A percentile compares a stretch with the other conserved stretches of the same genome.
phyloP scores from a whole-genome alignment of 2,888 invertebrate genomes.

The Tinea semifulvella region DNA sequence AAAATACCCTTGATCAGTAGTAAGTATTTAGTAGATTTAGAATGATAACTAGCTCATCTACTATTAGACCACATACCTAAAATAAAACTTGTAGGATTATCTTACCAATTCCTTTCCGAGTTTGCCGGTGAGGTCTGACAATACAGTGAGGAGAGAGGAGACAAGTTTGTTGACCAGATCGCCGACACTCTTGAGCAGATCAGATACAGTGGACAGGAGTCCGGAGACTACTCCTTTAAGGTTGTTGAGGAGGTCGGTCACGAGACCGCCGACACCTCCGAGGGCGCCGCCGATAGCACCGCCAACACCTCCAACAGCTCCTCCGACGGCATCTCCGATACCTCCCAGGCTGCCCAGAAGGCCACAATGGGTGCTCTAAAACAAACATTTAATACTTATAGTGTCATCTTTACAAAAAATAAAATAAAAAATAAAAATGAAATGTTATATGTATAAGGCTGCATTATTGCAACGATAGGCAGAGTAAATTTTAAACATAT shows the following conservation, averaged over 20 bases:
- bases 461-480: too few species aligned
- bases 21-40: too few species aligned
- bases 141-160: neutral
- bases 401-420: neutral
- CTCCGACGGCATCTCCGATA: neutral
- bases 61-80: too few species aligned
- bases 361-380: neutral
- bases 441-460: neutral
- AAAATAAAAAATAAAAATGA: neutral
- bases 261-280: neutral
- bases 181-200: neutral
- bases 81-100: neutral
- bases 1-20: too few species aligned
- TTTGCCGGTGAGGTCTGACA: conserved; percentile 5
- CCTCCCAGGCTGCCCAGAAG: neutral
- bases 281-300: neutral
- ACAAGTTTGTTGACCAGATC: conserved; percentile 1
- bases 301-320: neutral
- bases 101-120: conserved; percentile 11
- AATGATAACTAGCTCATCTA: too few species aligned
- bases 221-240: neutral
- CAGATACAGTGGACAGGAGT: neutral
- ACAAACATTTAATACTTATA: neutral
- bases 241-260: neutral
- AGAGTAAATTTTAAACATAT: too few species aligned